These are phyloP conservation scores for Sander lucioperca DNA, from an alignment of 2,113 vertebrate genomes.

Conservation along the genomic window DNA sequence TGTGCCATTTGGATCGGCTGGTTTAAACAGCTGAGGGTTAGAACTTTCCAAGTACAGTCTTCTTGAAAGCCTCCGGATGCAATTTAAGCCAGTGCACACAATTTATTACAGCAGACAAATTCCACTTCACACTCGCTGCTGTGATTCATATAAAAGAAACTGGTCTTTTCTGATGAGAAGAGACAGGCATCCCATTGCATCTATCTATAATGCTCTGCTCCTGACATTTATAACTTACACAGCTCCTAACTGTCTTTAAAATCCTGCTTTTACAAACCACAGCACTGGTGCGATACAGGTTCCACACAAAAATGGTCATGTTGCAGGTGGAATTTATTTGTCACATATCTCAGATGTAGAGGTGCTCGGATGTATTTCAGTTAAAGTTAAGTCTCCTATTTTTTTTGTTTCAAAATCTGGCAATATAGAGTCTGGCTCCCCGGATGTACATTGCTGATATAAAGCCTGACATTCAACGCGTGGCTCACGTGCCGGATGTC, in stretches of 20 bases:
- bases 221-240: not conserved
- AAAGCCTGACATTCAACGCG: too few relatives aligned
- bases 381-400: too few relatives aligned
- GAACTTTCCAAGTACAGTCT: not conserved
- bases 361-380: too few relatives aligned
- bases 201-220: not conserved
- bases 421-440: too few relatives aligned
- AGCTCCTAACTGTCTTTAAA: not conserved
- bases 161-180: constrained; percentile 12
- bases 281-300: too few relatives aligned
- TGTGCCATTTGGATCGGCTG: not conserved
- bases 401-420: too few relatives aligned
- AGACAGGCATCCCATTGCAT: not conserved
- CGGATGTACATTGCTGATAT: too few relatives aligned
- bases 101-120: constrained; percentile 35
- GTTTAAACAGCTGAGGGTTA: not conserved
- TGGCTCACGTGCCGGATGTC: too few relatives aligned
- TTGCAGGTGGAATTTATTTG: too few relatives aligned
- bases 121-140: constrained; percentile 17
- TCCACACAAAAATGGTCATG: too few relatives aligned
- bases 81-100: not conserved
- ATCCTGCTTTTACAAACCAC: too few relatives aligned
- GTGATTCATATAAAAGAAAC: constrained; percentile 1
- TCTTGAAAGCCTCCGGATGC: constrained; percentile 6
- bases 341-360: not conserved